phyloP scores from a whole-genome alignment of 2,113 vertebrate species.

The Antechinus stuartii region DNA sequence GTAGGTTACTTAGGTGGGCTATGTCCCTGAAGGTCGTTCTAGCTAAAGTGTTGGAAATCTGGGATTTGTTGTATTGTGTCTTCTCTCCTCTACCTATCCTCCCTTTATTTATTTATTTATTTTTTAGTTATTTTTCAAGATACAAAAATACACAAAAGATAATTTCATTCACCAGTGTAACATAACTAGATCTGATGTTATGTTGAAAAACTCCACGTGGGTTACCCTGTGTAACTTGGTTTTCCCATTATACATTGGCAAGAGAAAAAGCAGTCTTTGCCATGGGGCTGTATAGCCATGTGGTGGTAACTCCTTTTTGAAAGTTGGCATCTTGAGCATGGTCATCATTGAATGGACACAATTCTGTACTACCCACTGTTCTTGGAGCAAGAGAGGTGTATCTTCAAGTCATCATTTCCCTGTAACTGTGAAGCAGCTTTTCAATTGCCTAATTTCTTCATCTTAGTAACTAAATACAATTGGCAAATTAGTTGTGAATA shows the following conservation, averaged over 20 bases:
- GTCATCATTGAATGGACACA: not conserved
- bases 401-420: not conserved
- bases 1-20: not conserved
- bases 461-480: not conserved
- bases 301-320: not conserved
- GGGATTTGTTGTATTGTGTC: not conserved
- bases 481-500: not conserved
- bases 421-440: not conserved
- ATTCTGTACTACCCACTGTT: not conserved
- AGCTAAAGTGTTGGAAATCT: not conserved
- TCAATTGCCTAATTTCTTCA: not conserved
- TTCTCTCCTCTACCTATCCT: too few relatives aligned
- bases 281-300: accelerated
- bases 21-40: not conserved
- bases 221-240: not conserved
- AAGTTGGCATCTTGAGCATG: not conserved
- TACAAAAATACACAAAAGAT: not conserved
- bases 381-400: not conserved
- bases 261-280: not conserved
- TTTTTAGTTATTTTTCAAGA: not conserved
- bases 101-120: not conserved
- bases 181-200: accelerated
- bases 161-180: not conserved
- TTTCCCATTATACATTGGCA: not conserved
- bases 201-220: not conserved